Conservation (phyloP, 2,888 invertebrate genomes). For the Keiferia lycopersicella region DNA sequence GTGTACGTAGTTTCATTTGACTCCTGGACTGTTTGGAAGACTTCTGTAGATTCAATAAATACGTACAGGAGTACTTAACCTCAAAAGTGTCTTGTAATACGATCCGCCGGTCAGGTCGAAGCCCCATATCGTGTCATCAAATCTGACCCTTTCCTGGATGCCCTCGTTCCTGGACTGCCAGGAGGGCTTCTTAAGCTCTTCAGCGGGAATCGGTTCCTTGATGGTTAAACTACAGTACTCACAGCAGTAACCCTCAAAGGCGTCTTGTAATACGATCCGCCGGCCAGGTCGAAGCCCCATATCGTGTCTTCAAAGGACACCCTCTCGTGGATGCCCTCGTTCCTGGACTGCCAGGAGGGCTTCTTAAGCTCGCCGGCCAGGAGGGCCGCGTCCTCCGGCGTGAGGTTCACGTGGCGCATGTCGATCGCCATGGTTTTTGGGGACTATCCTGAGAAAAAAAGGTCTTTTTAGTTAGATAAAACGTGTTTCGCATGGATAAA, state of each 20-base stretch:
- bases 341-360: constrained; percentile 49
- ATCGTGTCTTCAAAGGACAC: constrained; percentile 54
- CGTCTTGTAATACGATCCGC: constrained; percentile 47
- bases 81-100: constrained; percentile 50
- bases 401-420: not conserved
- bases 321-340: constrained; percentile 52
- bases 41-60: too few relatives aligned
- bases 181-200: constrained; percentile 59
- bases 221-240: too few relatives aligned
- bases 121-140: constrained; percentile 70
- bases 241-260: constrained; percentile 49
- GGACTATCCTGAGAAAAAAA: too few relatives aligned
- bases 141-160: constrained; percentile 70
- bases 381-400: not conserved
- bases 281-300: constrained; percentile 53
- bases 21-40: too few relatives aligned
- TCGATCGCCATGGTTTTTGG: too few relatives aligned
- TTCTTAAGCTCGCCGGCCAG: constrained; percentile 32
- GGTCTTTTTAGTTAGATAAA: too few relatives aligned
- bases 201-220: too few relatives aligned
- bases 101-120: constrained; percentile 70
- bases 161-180: constrained; percentile 72
- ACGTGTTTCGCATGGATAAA: too few relatives aligned
- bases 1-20: too few relatives aligned
- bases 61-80: constrained; percentile 40